Evolutionary conservation across 2,888 invertebrate genomes (phyloP), one percentile per base, ranked within the genome.

Genomic region (Yponomeuta cagnagella): DNA sequence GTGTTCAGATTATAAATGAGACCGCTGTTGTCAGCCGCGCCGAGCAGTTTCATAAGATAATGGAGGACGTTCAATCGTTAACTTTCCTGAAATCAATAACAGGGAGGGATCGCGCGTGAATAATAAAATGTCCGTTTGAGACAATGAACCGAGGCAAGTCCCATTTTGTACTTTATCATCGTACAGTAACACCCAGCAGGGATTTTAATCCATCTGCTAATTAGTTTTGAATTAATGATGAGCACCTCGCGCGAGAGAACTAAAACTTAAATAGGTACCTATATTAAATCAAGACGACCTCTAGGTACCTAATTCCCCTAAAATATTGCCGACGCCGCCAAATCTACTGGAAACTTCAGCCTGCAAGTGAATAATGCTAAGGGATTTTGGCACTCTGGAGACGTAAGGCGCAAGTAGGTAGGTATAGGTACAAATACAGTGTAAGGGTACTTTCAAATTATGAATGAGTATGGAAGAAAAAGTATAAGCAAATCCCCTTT

Each of bases 191-290:
- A 63, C 68, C 68, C 63, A 43, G 63, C 68, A 68, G 31, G 15
- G 68, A 64, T 74, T 71, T 74, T 73, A 75, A 76, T 75, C 74
- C 75, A 73, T 70, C 75, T 72, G 74, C 73, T 73, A 74, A 76
- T 76, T 75, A 78, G 65, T 77, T 75, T 74, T 73, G 74, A 76
- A 78, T 76, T 73, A 76, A 77, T 72, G 73, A 74, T 65, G 72
- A 72, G 74, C 73, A 72, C 72, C 68, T 68, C 69, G 72, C 72
- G 73, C 70, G 70, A 74, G n/a, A 0, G 33, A 30, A 33, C 65
- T 33, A 33, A 65, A 30, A 65, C 65, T 65, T 30, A 23, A 65
- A 65, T 64, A 52, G 8, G 10, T 8, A 9, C 8, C 0, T 52
- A 2, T 12, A 58, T 12, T 0, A 5, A 58, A 2, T 15, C 12